Percentiles rank a stretch among this genome's conserved stretches.
Evolutionary conservation across 1,140 invertebrate genomes (phyloP).

Genomic region (Drosophila elegans): DNA sequence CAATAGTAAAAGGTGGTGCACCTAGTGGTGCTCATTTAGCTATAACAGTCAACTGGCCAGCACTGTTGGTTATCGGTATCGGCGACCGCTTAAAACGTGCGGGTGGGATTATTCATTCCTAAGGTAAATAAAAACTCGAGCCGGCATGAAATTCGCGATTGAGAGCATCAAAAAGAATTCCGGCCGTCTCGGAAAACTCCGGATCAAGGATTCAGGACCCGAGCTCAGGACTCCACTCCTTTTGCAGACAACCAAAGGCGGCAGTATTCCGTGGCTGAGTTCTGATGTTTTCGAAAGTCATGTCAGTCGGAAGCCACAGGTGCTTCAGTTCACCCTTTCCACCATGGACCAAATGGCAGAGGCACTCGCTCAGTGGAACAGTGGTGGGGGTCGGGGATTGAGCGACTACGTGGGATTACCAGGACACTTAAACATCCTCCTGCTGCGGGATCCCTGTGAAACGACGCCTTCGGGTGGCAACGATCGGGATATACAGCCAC

Average conservation of each 20-base stretch:
- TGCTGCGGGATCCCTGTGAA: slow-evolving; percentile 88
- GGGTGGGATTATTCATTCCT: not conserved
- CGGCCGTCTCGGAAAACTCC: slow-evolving; percentile 85
- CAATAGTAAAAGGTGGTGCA: not conserved
- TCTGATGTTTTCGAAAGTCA: slow-evolving; percentile 88
- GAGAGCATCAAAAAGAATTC: slow-evolving; percentile 85
- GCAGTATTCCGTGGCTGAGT: slow-evolving; percentile 88
- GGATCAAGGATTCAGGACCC: slow-evolving; percentile 79
- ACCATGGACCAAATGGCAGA: slow-evolving; percentile 86
- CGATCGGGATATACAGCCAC: slow-evolving; percentile 87
- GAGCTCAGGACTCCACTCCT: slow-evolving; percentile 58
- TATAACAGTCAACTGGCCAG: not conserved
- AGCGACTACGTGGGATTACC: slow-evolving; percentile 87
- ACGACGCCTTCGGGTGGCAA: slow-evolving; percentile 88
- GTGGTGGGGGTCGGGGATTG: slow-evolving; percentile 77
- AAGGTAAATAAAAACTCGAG: slow-evolving; percentile 12
- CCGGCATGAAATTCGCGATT: slow-evolving; percentile 86
- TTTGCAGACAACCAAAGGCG: slow-evolving; percentile 85
- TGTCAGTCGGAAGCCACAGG: slow-evolving; percentile 84
- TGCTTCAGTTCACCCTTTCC: slow-evolving; percentile 87
- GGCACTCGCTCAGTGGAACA: slow-evolving; percentile 85
- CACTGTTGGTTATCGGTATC: slow-evolving; percentile 22
- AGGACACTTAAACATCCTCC: slow-evolving; percentile 87
- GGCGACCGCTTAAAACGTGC: slow-evolving; percentile 41
- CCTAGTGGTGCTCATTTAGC: too few relatives aligned